Evolutionary conservation across 1,140 invertebrate genomes (phyloP), one percentile per base, ranked within the genome.

Genomic region (Onthophagus taurus): DNA sequence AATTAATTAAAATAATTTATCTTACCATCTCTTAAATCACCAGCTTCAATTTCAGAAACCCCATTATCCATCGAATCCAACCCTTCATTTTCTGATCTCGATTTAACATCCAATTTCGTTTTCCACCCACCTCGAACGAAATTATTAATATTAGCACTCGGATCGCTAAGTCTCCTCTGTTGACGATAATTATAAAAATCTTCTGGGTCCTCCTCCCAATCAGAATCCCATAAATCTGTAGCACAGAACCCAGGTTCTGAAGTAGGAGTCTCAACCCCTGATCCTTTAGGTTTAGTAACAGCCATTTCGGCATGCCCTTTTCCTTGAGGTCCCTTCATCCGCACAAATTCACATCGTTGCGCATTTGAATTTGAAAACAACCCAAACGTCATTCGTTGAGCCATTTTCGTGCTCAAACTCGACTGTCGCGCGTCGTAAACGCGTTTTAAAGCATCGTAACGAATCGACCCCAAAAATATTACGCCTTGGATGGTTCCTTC

Each of bases 271-370:
- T 97, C 93, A 5, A 86, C 86, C 1, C 91, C 93, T 6, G 85
- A 84, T 31, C 84, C 78, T 72, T 91, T 84, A 50, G 89, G 80
- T 64, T 93, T 83, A 2, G 89, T 90, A 16, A 98, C 91, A 3
- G 94, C 95, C 85, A 98, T 94, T 72, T 99, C 95, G 1, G 94
- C 94, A 67, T 94, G 89, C 0, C 95, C 95, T 72, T 97, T 97
- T 8, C 89, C 89, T 59, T 85, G 80, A 9, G 95, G 94, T 39
- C 95, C 95, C 67, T 94, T 89, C 90, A 99, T 95, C 42, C 91
- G 77, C 19, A 98, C 91, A 72, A 97, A 99, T 71, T 98, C 95
- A 54, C 94, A 87, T 52, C 94, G 77, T 55, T 91, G 86, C 34
- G 81, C 78, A 16, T 76, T 75, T 17, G 79, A 75, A 33, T 78